A percentile compares a stretch with the other conserved stretches of the same genome.
phyloP scores from a whole-genome alignment of 2,113 vertebrate genomes.

The Pedionomus torquatus region DNA sequence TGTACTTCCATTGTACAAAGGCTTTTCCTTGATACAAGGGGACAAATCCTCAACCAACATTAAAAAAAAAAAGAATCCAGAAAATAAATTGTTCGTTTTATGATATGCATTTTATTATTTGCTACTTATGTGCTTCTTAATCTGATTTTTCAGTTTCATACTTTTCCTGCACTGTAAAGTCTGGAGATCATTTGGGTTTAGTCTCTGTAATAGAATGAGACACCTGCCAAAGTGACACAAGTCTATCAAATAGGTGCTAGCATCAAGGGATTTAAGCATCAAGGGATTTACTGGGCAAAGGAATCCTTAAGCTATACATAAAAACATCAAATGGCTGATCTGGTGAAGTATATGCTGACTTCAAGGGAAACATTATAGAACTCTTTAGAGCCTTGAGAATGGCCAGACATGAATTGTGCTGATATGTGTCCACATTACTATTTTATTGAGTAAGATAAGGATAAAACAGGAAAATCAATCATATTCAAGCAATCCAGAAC shows the following conservation, averaged over 20 bases:
- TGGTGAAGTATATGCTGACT: background rate
- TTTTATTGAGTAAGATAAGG: conserved; percentile 45
- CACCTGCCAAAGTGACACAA: background rate
- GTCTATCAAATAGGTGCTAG: background rate
- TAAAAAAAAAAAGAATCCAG: background rate
- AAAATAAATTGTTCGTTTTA: background rate
- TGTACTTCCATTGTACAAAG: background rate
- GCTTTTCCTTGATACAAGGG: background rate
- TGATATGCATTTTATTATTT: background rate
- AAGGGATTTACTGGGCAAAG: background rate
- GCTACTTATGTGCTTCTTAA: background rate
- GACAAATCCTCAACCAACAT: background rate
- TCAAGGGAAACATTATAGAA: background rate
- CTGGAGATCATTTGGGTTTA: background rate
- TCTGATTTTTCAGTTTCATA: background rate
- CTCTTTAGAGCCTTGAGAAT: conserved; percentile 2
- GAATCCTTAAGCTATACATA: background rate
- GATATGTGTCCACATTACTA: background rate
- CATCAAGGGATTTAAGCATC: background rate
- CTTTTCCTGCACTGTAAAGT: background rate
- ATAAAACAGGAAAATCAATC: conserved; percentile 41
- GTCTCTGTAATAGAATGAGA: background rate
- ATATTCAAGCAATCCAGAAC: conserved; percentile 9
- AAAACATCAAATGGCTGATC: background rate
- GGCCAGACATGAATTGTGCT: conserved; percentile 17